Base-by-base conservation (phyloP, 2,797 vertebrate species). In the Bufotes viridis region DNA sequence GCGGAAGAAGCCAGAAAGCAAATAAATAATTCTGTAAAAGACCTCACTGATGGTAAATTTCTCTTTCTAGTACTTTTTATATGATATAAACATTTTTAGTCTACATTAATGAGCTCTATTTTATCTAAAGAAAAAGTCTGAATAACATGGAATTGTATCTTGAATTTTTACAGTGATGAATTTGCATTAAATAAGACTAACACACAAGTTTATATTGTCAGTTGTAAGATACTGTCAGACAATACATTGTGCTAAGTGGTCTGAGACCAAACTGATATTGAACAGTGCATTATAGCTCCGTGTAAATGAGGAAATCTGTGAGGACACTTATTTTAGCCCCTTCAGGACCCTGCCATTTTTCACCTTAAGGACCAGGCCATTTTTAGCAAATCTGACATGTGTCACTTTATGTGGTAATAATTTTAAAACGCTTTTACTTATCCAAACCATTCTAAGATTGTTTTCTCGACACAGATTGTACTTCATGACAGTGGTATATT, bases 1-100 rank as follows among this genome's bases (percentile, higher is more conserved):
- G 26, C 90, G 0, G 95, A 95, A 90, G 95, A 96, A 90, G 95
- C 95, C 0, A 93, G 93, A 58, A 85, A 90, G 72, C 94, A 95
- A 88, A 95, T 96, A 91, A 96, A 96, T 90, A 93, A 90, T 84
- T 95, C 94, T 18, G 88, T 96, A 85, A 95, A 95, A 51, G 95
- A 95, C 14, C 91, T 96, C 65, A 95, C 95, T 63, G 94, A 93
- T 3, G 95, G 95, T 91, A 91, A 92, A 93, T 92, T 55, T 53
- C 58, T 17, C 12, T 34, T 70, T 69, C 7, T 75, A 75, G 18
- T 18, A 75, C 9, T 22, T 75, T 75, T 51, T 20, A 51, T 75
- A 51, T 51, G 29, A 3, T 3, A 3, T 6, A 8, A 29, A 29
- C 26, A 26, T 20, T 69, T 26, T 26, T 12, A 69, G 2, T 70